These are phyloP conservation scores for Drosophila pseudoananassae DNA, from an alignment of 1,140 invertebrate genomes.

Conservation along the genomic window DNA sequence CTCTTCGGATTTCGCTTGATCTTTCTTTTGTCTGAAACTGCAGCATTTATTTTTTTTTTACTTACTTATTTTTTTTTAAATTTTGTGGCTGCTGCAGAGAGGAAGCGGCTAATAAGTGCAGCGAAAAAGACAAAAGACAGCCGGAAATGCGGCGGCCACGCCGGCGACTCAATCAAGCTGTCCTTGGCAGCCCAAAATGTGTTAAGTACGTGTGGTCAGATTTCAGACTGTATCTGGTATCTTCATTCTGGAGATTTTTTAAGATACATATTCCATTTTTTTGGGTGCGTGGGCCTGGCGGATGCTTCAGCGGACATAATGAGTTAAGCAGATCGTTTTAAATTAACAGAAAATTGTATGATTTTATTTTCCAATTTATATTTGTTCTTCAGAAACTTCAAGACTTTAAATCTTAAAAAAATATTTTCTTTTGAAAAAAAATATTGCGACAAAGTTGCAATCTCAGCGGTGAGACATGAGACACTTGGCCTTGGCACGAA, in stretches of 20 bases:
- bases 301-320: background rate
- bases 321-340: background rate
- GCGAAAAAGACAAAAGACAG: conserved; percentile 47
- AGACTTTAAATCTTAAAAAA: background rate
- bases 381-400: background rate
- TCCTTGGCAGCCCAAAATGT: conserved; percentile 45
- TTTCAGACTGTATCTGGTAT: background rate
- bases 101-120: conserved; percentile 76
- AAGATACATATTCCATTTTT: too few relatives aligned
- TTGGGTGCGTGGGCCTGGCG: background rate
- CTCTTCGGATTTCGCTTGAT: conserved; percentile 36
- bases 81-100: conserved; percentile 31
- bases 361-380: background rate
- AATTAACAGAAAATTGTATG: background rate
- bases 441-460: background rate
- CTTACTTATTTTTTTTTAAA: background rate
- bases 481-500: conserved; percentile 50
- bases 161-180: conserved; percentile 57
- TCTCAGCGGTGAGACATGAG: conserved; percentile 7
- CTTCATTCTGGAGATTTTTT: background rate
- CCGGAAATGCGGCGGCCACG: conserved; percentile 69
- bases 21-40: conserved; percentile 44
- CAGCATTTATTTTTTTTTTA: conserved; percentile 2
- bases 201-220: conserved; percentile 43
- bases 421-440: background rate